Base-by-base conservation (phyloP, 2,888 invertebrate species). In the Ophraella communa region DNA sequence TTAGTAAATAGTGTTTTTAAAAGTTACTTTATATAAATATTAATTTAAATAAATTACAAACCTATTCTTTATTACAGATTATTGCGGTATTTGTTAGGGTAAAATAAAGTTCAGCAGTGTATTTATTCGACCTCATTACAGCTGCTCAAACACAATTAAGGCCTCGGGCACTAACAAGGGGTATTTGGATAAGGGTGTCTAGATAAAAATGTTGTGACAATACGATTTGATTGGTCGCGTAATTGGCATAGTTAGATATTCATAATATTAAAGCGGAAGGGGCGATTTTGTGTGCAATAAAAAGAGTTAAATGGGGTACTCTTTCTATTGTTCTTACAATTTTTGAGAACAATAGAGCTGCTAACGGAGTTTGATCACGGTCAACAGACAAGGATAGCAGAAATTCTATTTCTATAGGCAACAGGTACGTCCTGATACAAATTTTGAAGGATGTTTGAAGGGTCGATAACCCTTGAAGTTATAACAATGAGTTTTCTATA, bases 181-280 rank as follows among this genome's bases (percentile, higher is more conserved):
- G 24, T 39, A 51, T 45, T 54, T 54, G 53, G 14, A 54, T 27
- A 58, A 17, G 47, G 44, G 45, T 39, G 7, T 14, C 5, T 21
- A 53, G 35, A 59, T 54, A 64, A 64, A 63, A 64, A 59, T 64
- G 59, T 64, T 59, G 54, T 59, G 58, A 59, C 64, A 64, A 64
- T 64, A 30, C 49, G 39, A 39, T 59, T 58, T 59, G 58, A 64
- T 59, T 64, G 54, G 59, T 47, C 23, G 47, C 33, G 24, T 64
- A 64, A 64, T 64, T 64, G 39, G 39, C 60, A 27, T 53, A 27
- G 60, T 60, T 53, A 42, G 27, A 53, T 53, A 52, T 60, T 60
- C 60, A 60, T 52, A 52, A 52, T 60, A 60, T 60, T 52, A 20
- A 42, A 49, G 18, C 51, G 18, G 51, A 35, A 14, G 59, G 59